Conservation (phyloP, 2,888 invertebrate species). For the Dasypolia templi region DNA sequence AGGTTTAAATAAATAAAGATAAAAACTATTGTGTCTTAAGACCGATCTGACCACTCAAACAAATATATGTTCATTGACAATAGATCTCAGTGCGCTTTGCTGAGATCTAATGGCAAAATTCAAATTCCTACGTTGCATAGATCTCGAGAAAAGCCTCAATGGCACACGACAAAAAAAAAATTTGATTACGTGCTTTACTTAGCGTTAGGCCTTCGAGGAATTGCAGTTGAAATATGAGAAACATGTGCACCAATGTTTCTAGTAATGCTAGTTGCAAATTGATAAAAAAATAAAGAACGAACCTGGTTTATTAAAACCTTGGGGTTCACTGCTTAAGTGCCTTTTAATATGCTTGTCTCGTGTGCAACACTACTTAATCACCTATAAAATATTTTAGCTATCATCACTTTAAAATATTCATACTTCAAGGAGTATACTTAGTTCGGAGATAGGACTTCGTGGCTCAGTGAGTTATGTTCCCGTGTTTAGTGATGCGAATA, state of each 20-base stretch:
- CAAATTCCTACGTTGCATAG: neutral
- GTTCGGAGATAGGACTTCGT: conserved; percentile 63
- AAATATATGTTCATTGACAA: neutral
- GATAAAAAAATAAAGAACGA: neutral
- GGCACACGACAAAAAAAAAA: too few species aligned
- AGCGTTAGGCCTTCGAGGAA: neutral
- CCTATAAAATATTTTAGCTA: neutral
- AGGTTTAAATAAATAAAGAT: neutral
- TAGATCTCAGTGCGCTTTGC: fast-evolving
- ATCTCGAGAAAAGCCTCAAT: neutral
- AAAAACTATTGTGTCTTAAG: neutral
- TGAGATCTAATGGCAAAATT: neutral
- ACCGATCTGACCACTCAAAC: neutral
- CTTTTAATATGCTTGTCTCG: neutral
- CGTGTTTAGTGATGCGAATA: conserved; percentile 56
- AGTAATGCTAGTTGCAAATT: neutral
- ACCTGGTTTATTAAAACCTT: neutral
- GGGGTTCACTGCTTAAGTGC: too few species aligned
- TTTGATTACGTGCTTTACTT: neutral
- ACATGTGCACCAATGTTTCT: too few species aligned
- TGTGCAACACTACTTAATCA: neutral
- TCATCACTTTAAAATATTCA: conserved; percentile 21
- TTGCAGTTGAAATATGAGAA: too few species aligned
- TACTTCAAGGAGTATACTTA: conserved; percentile 45
- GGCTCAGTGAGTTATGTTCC: conserved; percentile 61